Evolutionary conservation across 2,888 invertebrate genomes (phyloP), one percentile per base, ranked within the genome.

Genomic region (Bellardia bayeri): DNA sequence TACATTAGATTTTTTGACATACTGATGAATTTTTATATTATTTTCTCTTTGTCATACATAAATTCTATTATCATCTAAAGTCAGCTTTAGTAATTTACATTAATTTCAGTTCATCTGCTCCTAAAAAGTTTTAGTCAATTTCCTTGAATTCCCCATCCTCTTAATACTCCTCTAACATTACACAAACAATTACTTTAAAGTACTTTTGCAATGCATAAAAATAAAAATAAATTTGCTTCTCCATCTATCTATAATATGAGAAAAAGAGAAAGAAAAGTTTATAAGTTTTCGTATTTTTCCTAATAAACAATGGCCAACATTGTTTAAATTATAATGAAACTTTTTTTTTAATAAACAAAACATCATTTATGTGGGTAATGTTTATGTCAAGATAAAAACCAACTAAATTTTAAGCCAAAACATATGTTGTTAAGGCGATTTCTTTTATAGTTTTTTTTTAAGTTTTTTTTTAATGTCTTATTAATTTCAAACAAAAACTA

Each of bases 231-330:
- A 6, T 37, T 37, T 37, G 4, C 37, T 4, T 37, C 4, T 6
- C 37, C 37, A 37, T 51, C 6, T 14, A 6, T 5, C 3, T n/a
- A 51, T 13, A n/a, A 5, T 51, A 6, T n/a, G 13, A 13, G n/a
- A 51, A 13, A 37, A 56, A 4, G 13, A 6, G 11, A 63, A 66
- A 54, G 9, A n/a, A 63, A 66, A 54, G 9, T 66, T 68, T 16
- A 68, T 30, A 79, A 61, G 23, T 56, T 58, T 79, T 45, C 16
- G 40, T 71, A 80, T 49, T 69, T 23, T 79, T 61, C 37, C 23
- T 16, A 23, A 42, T n/a, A 82, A 82, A 82, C 75, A 82, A 75
- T 75, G 82, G 23, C 16, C 68, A n/a, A 40, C 58, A 82, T 82
- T 82, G 82, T 82, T 82, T 61, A 30, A 49, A 58, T 68, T 72